A percentile compares a stretch with the other conserved stretches of the same genome.
Evolutionary conservation across 2,113 vertebrate species (phyloP).

Genomic region (Limnothrissa miodon): DNA sequence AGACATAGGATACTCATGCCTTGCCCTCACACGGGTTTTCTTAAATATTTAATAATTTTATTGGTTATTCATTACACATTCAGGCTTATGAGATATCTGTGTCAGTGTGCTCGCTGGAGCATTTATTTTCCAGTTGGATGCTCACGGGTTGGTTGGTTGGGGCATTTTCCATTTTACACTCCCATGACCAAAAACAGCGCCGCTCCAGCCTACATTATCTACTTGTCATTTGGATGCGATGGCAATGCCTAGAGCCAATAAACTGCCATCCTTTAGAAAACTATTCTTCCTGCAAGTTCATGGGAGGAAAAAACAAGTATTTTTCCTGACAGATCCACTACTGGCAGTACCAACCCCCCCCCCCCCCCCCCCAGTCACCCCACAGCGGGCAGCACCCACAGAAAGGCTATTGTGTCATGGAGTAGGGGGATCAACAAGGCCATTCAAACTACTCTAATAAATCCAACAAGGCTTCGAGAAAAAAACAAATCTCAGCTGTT

Average conservation of each 20-base stretch:
- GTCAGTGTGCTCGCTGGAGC: background rate
- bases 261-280: slow-evolving; percentile 3
- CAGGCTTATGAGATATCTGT: background rate
- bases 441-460: slow-evolving; percentile 15
- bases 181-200: background rate
- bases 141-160: background rate
- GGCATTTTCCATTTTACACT: background rate
- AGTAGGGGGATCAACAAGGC: slow-evolving; percentile 29
- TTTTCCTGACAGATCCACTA: background rate
- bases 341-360: background rate
- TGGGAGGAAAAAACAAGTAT: background rate
- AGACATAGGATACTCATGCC: background rate
- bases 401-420: slow-evolving; percentile 37
- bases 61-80: background rate
- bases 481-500: background rate
- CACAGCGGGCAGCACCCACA: slow-evolving; percentile 32
- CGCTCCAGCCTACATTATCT: background rate
- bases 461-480: background rate
- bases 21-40: background rate
- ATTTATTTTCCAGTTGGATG: background rate
- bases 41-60: background rate
- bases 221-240: background rate
- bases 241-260: background rate
- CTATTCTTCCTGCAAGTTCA: background rate
- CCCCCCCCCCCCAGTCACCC: background rate